These are phyloP conservation scores for Metridium senile DNA, from an alignment of 92 coral and sea anemone species.

Conservation along the genomic window DNA sequence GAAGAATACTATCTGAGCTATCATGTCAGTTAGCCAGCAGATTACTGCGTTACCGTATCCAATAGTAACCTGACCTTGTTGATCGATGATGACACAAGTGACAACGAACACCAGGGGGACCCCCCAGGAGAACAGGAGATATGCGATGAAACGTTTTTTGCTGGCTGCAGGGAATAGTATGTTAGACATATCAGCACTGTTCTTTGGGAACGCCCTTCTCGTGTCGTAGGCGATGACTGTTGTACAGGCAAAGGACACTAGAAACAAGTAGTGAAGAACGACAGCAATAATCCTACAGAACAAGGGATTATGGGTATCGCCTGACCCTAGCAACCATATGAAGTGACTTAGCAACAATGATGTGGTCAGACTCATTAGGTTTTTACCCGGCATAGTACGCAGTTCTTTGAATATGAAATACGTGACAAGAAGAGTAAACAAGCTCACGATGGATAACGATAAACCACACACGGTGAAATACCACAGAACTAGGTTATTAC, in stretches of 20 bases:
- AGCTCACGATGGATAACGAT: constrained; percentile 31
- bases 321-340: constrained; percentile 53
- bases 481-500: constrained; percentile 17
- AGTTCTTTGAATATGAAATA: constrained; percentile 58
- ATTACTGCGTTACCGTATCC: constrained; percentile 52
- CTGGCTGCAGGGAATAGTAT: constrained; percentile 37
- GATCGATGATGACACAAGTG: constrained; percentile 56
- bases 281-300: constrained; percentile 39
- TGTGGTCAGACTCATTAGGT: constrained; percentile 43
- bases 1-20: constrained; percentile 43
- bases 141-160: constrained; percentile 29
- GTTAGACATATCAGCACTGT: constrained; percentile 29
- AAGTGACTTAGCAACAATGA: constrained; percentile 37
- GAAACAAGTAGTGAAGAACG: constrained; percentile 43
- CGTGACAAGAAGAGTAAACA: constrained; percentile 39
- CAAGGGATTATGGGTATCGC: constrained; percentile 18
- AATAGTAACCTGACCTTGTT: constrained; percentile 44
- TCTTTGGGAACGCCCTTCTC: constrained; percentile 56
- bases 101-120: constrained; percentile 50
- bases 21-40: constrained; percentile 62
- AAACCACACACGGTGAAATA: constrained; percentile 47
- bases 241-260: constrained; percentile 68
- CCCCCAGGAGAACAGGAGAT: constrained; percentile 60
- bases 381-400: constrained; percentile 64
- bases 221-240: constrained; percentile 64